A percentile compares a stretch with the other conserved stretches of the same genome.
phyloP scores from a whole-genome alignment of 1,140 invertebrate species.

The Streblospio benedicti region DNA sequence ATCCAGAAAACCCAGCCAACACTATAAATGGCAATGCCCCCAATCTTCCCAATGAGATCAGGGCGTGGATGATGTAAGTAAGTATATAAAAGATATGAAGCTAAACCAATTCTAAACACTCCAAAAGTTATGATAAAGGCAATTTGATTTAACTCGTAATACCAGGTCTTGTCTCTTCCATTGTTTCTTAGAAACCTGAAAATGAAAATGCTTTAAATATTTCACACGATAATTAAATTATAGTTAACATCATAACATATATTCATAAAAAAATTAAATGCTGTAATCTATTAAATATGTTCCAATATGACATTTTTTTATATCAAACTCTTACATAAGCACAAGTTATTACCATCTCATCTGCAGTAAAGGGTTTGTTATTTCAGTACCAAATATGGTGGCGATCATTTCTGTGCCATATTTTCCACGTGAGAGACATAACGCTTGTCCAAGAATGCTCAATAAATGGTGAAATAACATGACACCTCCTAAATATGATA shows the following conservation, averaged over 20 bases:
- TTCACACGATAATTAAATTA: no score
- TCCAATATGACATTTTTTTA: no score
- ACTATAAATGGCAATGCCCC: conserved; percentile 30
- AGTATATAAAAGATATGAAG: conserved; percentile 31
- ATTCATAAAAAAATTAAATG: no score
- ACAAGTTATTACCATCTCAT: no score
- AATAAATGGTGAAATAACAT: conserved; percentile 43
- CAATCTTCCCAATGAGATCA: conserved; percentile 32
- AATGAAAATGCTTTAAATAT: no score
- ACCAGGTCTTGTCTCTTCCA: conserved; percentile 23
- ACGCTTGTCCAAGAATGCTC: conserved; percentile 31
- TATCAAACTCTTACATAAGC: no score
- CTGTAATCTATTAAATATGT: no score
- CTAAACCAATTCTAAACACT: conserved; percentile 33
- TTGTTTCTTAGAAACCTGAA: conserved; percentile 33
- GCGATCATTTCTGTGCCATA: conserved; percentile 42
- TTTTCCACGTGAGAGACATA: conserved; percentile 25
- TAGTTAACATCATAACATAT: no score
- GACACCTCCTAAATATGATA: conserved; percentile 25
- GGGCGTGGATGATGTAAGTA: conserved; percentile 34
- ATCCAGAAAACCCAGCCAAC: conserved; percentile 40
- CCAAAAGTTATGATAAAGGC: conserved; percentile 39
- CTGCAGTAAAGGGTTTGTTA: conserved; percentile 46
- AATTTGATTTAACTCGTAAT: conserved; percentile 32
- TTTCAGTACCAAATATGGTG: conserved; percentile 39